A percentile compares a stretch with the other conserved stretches of the same genome.
Evolutionary conservation across 1,140 invertebrate genomes (phyloP).

Genomic region (Hylyphantes graminicola): DNA sequence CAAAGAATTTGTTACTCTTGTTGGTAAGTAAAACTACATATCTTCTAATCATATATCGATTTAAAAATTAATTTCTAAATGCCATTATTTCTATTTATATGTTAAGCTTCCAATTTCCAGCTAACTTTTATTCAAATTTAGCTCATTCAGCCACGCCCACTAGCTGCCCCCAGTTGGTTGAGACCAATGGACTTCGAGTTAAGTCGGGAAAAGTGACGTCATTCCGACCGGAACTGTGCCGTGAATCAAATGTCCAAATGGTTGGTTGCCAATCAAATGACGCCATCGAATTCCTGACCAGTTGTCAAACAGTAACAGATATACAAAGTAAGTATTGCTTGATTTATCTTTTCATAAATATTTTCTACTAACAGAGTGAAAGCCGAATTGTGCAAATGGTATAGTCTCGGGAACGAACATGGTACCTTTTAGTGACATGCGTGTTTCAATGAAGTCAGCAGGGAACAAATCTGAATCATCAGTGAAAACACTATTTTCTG

Average conservation of each 20-base stretch:
- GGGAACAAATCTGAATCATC: too few relatives aligned
- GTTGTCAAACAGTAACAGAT: slow-evolving; percentile 64
- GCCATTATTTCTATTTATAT: too few relatives aligned
- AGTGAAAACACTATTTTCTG: too few relatives aligned
- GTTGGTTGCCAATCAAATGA: slow-evolving; percentile 64
- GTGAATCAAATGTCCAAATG: slow-evolving; percentile 59
- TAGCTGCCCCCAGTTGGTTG: slow-evolving; percentile 41
- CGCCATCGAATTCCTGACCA: slow-evolving; percentile 66
- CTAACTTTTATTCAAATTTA: not conserved
- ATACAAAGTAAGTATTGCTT: slow-evolving; percentile 56
- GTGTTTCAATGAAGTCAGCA: too few relatives aligned
- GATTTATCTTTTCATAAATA: not conserved
- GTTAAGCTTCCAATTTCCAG: too few relatives aligned
- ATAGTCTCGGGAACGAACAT: too few relatives aligned
- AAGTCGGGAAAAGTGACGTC: slow-evolving; percentile 34
- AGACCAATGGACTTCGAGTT: slow-evolving; percentile 50
- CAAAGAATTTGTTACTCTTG: slow-evolving; percentile 63
- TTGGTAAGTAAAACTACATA: slow-evolving; percentile 58
- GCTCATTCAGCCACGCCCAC: slow-evolving; percentile 25
- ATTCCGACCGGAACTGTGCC: slow-evolving; percentile 57
- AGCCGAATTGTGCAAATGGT: not conserved
- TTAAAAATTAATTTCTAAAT: too few relatives aligned
- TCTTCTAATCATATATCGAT: too few relatives aligned
- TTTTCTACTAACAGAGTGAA: not conserved
- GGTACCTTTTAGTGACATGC: too few relatives aligned